These are phyloP conservation scores for Varanus komodoensis DNA, from an alignment of 2,113 vertebrate genomes.

Conservation along the genomic window DNA sequence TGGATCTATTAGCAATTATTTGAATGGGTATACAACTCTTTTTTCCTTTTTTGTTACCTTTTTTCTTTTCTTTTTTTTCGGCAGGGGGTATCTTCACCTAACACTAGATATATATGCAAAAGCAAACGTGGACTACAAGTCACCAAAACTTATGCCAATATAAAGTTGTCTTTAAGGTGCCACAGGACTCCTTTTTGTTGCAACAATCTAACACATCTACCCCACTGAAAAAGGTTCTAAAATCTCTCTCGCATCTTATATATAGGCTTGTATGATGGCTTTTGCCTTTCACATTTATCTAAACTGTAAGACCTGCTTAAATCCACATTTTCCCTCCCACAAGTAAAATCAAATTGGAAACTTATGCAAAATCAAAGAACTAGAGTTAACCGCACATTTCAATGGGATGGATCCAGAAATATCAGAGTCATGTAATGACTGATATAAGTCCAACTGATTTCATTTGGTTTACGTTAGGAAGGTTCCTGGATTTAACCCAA, in stretches of 20 bases:
- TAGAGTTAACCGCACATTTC: conserved; percentile 42
- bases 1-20: too few relatives aligned
- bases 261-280: background rate
- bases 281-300: conserved; percentile 60
- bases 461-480: background rate
- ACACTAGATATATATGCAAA: too few relatives aligned
- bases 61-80: too few relatives aligned
- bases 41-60: too few relatives aligned
- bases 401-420: conserved; percentile 3
- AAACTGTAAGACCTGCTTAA: conserved; percentile 67
- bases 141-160: too few relatives aligned
- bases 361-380: conserved; percentile 65
- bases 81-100: too few relatives aligned
- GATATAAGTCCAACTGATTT: background rate
- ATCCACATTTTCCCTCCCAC: conserved; percentile 53
- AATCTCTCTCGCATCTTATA: background rate
- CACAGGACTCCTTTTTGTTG: too few relatives aligned
- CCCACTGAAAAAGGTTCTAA: background rate
- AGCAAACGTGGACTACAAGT: too few relatives aligned
- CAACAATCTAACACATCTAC: too few relatives aligned
- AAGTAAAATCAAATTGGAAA: conserved; percentile 67
- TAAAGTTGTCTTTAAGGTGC: too few relatives aligned
- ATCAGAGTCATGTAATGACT: background rate
- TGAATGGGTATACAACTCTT: too few relatives aligned
- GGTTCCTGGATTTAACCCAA: background rate